phyloP scores from a whole-genome alignment of 2,797 vertebrate genomes.

The Tauraco hartlaubi region DNA sequence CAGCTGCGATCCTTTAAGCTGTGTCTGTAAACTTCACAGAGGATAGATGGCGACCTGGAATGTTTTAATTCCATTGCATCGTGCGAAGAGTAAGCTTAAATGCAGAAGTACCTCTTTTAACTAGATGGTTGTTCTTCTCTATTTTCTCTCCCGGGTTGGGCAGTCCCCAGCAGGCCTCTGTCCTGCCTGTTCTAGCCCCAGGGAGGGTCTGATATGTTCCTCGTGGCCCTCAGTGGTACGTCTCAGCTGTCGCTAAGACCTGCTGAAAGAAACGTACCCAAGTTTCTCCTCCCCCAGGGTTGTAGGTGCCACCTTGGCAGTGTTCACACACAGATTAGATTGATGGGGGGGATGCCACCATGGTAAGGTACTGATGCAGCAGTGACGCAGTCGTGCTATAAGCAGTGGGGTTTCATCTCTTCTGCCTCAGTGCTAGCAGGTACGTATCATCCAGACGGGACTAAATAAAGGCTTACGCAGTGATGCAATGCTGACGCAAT shows the following conservation, averaged over 20 bases:
- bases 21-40: neutral
- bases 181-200: fast-evolving
- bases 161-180: no score
- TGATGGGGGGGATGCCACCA: neutral
- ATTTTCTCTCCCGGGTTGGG: neutral
- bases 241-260: neutral
- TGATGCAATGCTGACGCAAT: neutral
- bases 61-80: neutral
- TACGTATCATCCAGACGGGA: neutral
- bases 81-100: neutral
- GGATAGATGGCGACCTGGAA: neutral
- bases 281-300: neutral
- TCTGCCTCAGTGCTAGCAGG: neutral
- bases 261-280: neutral
- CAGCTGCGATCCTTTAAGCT: neutral
- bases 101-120: neutral
- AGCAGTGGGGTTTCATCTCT: neutral
- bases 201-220: neutral
- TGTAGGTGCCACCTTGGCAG: neutral
- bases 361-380: neutral
- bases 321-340: neutral
- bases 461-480: neutral
- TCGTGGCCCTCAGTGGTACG: fast-evolving
- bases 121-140: neutral
- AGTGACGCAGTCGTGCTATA: neutral